Percentiles rank a stretch among this genome's conserved stretches.
phyloP scores from a whole-genome alignment of 2,888 invertebrate species.

The Digitonthophagus gazella region DNA sequence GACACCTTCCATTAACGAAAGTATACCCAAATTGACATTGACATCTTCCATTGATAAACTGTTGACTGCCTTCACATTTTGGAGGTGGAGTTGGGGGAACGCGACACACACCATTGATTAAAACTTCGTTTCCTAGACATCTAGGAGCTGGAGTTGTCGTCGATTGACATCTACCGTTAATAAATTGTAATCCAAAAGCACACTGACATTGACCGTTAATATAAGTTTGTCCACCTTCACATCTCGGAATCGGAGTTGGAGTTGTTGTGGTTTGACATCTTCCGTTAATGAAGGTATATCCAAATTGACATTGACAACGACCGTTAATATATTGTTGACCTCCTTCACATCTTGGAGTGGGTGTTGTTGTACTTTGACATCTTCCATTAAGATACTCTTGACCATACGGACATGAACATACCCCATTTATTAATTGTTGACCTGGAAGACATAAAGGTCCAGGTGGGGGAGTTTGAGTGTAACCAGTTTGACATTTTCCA shows the following conservation, averaged over 20 bases:
- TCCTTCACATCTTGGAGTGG: constrained; percentile 12
- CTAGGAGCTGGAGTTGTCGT: constrained; percentile 10
- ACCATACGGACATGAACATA: constrained; percentile 14
- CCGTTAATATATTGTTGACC: constrained; percentile 18
- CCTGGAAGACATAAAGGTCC: constrained; percentile 10
- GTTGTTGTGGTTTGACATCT: constrained; percentile 3
- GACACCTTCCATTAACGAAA: constrained; percentile 18
- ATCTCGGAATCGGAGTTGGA: not conserved
- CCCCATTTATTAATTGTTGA: constrained; percentile 22
- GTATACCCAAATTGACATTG: constrained; percentile 3
- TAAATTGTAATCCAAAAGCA: not conserved
- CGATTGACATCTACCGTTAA: constrained; percentile 23
- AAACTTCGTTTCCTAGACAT: constrained; percentile 3
- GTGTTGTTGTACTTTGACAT: constrained; percentile 19
- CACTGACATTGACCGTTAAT: constrained; percentile 22
- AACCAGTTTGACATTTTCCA: constrained; percentile 16
- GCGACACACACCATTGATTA: constrained; percentile 10
- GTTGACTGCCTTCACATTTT: not conserved
- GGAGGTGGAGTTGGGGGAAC: constrained; percentile 6
- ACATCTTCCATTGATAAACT: constrained; percentile 22
- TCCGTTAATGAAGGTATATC: constrained; percentile 1
- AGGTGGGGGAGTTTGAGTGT: constrained; percentile 5
- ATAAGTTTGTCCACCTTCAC: constrained; percentile 18
- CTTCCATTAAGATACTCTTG: constrained; percentile 12
- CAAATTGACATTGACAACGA: not conserved